Percentiles rank a stretch among this genome's conserved stretches.
Evolutionary conservation across 1,140 invertebrate species (phyloP).

Genomic region (Drosophila takahashii): DNA sequence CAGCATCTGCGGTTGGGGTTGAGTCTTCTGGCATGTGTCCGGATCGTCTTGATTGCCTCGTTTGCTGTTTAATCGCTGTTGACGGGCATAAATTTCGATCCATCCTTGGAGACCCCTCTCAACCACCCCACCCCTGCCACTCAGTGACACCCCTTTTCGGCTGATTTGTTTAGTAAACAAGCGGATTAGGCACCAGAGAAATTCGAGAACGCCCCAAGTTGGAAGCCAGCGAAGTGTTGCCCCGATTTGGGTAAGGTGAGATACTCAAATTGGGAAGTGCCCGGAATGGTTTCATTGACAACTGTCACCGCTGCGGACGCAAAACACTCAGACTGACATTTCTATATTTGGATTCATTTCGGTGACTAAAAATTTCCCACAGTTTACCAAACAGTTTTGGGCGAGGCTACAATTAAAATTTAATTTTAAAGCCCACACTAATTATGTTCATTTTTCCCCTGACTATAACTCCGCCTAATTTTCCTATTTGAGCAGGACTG

Average conservation of each 20-base stretch:
- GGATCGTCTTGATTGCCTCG: slow-evolving; percentile 38
- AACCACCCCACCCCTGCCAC: not conserved
- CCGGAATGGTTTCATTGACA: slow-evolving; percentile 60
- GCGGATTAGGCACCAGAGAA: slow-evolving; percentile 65
- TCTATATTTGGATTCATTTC: slow-evolving; percentile 45
- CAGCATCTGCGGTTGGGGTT: slow-evolving; percentile 13
- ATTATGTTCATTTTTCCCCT: slow-evolving; percentile 47
- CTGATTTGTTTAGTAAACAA: slow-evolving; percentile 75
- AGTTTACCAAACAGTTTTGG: slow-evolving; percentile 38
- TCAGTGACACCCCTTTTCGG: slow-evolving; percentile 52
- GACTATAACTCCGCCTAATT: slow-evolving; percentile 50
- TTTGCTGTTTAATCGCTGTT: slow-evolving; percentile 71
- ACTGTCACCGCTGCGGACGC: slow-evolving; percentile 49
- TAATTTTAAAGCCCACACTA: slow-evolving; percentile 68
- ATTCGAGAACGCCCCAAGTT: slow-evolving; percentile 54
- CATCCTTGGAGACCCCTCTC: slow-evolving; percentile 26
- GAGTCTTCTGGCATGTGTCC: slow-evolving; percentile 59
- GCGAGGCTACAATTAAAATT: slow-evolving; percentile 59
- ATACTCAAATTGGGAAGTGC: slow-evolving; percentile 51
- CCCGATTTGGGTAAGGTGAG: slow-evolving; percentile 62
- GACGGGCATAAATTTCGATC: slow-evolving; percentile 68
- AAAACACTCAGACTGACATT: slow-evolving; percentile 18
- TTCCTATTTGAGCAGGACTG: slow-evolving; percentile 20
- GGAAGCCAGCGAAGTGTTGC: slow-evolving; percentile 58
- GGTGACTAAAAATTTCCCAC: slow-evolving; percentile 21